Base-by-base conservation (phyloP, 1,140 invertebrate species). In the Ceratina japonica region DNA sequence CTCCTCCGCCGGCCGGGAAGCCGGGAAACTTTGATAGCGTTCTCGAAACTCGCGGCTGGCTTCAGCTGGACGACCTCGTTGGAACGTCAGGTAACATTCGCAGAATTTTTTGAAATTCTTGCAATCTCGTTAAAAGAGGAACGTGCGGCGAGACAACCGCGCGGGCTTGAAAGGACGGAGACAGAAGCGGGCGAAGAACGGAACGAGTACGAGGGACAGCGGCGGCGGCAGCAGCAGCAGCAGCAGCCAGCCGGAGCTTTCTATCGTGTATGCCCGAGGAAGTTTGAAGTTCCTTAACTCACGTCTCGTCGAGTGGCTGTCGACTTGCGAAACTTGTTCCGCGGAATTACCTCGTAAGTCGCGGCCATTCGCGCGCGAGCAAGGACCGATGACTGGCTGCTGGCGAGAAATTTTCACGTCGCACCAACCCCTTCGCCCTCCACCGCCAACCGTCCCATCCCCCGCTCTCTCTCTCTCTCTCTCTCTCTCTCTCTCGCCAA, bases 261-360 rank as follows among this genome's bases (percentile, higher is more conserved):
- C 72, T 37, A 71, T 75, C 83, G 63, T 49, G 83, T 81, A 81
- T 72, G 79, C 83, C 24, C 22, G 65, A 54, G 58, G 66, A 81
- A 80, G 85, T 81, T 81, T 79, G 56, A 85, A 85, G 74, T 84
- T 85, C 68, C 82, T 75, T 81, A 84, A 85, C 82, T 81, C 83
- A 74, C 75, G 82, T 66, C 79, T 61, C 61, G 31, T 54, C 22
- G 71, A 83, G 64, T 84, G 83, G 80, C 83, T 84, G 82, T 83
- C 64, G 63, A 80, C 54, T 81, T 69, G 75, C 66, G 79, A 84
- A 85, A 85, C 79, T 85, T 85, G 74, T 84, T 85, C 83, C 79
- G 79, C 69, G 75, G 79, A 78, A 85, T 85, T 85, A 85, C 79
- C 83, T 79, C 83, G 83, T 85, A 85, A 85, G 83, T 84, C 82